Conservation (phyloP, 1,140 invertebrate species). For the Drosophila novamexicana region DNA sequence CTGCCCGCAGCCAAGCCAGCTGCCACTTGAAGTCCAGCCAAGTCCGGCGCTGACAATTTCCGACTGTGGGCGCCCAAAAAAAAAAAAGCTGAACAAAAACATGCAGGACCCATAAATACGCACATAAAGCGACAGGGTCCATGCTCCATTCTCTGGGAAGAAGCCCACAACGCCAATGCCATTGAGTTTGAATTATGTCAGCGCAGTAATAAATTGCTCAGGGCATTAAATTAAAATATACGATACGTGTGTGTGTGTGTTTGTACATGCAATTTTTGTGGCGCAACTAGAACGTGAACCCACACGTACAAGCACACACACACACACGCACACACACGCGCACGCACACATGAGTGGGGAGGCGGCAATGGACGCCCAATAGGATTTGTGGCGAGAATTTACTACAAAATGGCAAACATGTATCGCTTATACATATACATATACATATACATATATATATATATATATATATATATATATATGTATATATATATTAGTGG, state of each 20-base stretch:
- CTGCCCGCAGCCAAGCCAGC: background rate
- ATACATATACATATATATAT: background rate
- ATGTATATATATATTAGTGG: background rate
- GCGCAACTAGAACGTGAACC: slow-evolving; percentile 4
- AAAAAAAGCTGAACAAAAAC: slow-evolving; percentile 10
- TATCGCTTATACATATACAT: background rate
- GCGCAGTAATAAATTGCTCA: slow-evolving; percentile 73
- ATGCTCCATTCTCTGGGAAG: slow-evolving; percentile 19
- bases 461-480: background rate
- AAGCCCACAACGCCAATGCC: slow-evolving; percentile 45
- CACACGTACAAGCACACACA: slow-evolving; percentile 10
- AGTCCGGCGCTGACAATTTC: slow-evolving; percentile 34
- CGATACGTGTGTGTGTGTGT: slow-evolving; percentile 23
- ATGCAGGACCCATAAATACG: slow-evolving; percentile 50
- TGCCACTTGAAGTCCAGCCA: slow-evolving; percentile 42
- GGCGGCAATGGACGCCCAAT: slow-evolving; percentile 23
- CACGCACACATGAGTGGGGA: background rate
- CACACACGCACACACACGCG: background rate
- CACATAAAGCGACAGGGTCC: slow-evolving; percentile 52
- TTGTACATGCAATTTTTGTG: slow-evolving; percentile 28
- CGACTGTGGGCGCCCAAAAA: slow-evolving; percentile 8
- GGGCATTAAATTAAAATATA: slow-evolving; percentile 73
- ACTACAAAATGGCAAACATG: slow-evolving; percentile 53
- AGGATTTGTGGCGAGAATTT: slow-evolving; percentile 52
- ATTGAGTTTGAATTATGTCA: slow-evolving; percentile 76